These are phyloP conservation scores for Lycopodina hypogea DNA, from an alignment of 37 sponge, comb jelly and placozoan species.

Conservation along the genomic window DNA sequence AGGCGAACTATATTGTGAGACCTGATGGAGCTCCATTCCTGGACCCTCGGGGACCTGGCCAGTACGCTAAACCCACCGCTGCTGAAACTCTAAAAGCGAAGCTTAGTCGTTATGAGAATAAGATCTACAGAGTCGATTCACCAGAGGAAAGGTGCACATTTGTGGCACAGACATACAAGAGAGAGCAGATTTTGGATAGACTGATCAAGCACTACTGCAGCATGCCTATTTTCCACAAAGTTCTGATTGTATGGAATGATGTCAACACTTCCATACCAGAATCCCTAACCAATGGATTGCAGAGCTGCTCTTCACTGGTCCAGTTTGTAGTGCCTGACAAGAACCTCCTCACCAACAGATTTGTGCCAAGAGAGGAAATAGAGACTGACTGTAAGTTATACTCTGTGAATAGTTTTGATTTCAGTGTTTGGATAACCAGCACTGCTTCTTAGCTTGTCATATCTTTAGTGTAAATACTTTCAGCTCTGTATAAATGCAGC, in stretches of 20 bases:
- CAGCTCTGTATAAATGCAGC: no score
- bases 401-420: neutral
- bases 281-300: neutral
- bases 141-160: slow-evolving; percentile 16
- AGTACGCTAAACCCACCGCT: no score
- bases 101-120: no score
- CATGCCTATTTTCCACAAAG: neutral
- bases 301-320: neutral
- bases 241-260: slow-evolving; percentile 43
- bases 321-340: neutral
- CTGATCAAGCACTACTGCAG: slow-evolving; percentile 18
- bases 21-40: no score
- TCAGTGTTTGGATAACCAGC: no score
- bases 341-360: slow-evolving; percentile 22
- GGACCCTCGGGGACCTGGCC: no score
- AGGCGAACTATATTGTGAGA: no score
- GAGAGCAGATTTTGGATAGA: neutral
- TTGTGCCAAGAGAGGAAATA: slow-evolving; percentile 33
- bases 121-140: neutral
- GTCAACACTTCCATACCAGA: slow-evolving; percentile 3
- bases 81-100: no score
- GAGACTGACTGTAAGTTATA: slow-evolving; percentile 39
- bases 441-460: neutral
- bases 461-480: no score
- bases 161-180: slow-evolving; percentile 30